Percentiles rank a stretch among this genome's conserved stretches.
These are phyloP conservation scores for Furnarius figulus DNA, from an alignment of 2,113 vertebrate genomes.

Conservation along the genomic window DNA sequence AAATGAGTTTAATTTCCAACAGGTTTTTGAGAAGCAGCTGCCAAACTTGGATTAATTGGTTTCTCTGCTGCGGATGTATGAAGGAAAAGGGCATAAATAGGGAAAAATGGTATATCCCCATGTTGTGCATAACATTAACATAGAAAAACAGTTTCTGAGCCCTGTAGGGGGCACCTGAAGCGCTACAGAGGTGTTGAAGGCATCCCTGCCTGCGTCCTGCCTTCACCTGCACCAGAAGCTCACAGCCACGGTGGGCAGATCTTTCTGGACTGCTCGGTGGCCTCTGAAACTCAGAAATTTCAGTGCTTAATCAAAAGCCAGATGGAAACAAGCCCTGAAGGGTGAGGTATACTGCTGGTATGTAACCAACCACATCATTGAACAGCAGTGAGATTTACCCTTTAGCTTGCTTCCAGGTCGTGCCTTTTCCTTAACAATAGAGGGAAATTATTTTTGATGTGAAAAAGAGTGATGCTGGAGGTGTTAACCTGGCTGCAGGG, in stretches of 20 bases:
- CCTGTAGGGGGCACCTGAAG: background rate
- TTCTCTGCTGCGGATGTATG: background rate
- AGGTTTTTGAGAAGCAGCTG: background rate
- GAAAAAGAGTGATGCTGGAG: background rate
- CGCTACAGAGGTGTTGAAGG: fast-evolving
- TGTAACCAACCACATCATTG: fast-evolving
- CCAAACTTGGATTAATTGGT: background rate
- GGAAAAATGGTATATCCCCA: background rate
- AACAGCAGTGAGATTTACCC: background rate
- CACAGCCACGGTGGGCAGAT: no score
- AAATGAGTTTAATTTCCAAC: background rate
- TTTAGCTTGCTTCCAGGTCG: background rate
- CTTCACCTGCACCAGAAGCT: background rate
- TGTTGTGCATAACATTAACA: fast-evolving
- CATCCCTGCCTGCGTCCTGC: background rate
- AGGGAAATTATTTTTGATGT: background rate
- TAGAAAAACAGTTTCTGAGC: background rate
- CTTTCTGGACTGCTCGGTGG: background rate
- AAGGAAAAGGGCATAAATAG: background rate
- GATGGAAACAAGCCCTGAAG: background rate
- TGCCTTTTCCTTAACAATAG: background rate
- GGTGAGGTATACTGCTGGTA: fast-evolving
- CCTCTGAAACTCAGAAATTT: background rate
- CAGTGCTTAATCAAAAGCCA: background rate
- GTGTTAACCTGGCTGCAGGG: background rate